Conservation (phyloP, 1,140 invertebrate genomes). For the Mizuhopecten yessoensis region DNA sequence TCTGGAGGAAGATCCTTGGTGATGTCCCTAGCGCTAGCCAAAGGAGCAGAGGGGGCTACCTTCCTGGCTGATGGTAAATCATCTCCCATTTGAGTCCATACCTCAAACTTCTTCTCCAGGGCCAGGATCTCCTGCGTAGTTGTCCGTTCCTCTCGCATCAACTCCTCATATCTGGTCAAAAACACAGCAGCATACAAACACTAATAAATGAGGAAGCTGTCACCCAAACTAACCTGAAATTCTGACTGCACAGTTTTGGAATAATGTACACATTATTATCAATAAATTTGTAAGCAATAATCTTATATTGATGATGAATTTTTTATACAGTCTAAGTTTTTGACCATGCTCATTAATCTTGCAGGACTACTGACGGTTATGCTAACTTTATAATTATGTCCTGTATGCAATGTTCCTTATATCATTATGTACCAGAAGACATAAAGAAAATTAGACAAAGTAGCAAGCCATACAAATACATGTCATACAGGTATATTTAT, state of each 20-base stretch:
- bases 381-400: neutral
- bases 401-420: no score
- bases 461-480: no score
- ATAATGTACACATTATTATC: no score
- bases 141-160: constrained; percentile 78
- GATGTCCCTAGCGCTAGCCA: constrained; percentile 75
- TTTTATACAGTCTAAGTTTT: no score
- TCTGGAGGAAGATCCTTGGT: constrained; percentile 81
- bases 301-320: no score
- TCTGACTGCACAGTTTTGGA: neutral
- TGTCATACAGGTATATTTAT: no score
- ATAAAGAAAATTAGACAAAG: no score
- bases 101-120: constrained; percentile 81
- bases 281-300: no score
- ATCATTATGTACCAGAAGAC: no score
- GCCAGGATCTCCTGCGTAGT: constrained; percentile 78
- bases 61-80: constrained; percentile 44
- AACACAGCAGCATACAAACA: neutral
- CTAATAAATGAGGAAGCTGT: neutral
- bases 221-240: neutral
- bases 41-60: constrained; percentile 41
- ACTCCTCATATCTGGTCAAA: constrained; percentile 78
- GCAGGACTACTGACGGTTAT: neutral
- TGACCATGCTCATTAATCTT: neutral
- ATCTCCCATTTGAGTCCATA: constrained; percentile 73